Base-by-base conservation (phyloP, 2,113 vertebrate genomes). In the Steatornis caripensis region DNA sequence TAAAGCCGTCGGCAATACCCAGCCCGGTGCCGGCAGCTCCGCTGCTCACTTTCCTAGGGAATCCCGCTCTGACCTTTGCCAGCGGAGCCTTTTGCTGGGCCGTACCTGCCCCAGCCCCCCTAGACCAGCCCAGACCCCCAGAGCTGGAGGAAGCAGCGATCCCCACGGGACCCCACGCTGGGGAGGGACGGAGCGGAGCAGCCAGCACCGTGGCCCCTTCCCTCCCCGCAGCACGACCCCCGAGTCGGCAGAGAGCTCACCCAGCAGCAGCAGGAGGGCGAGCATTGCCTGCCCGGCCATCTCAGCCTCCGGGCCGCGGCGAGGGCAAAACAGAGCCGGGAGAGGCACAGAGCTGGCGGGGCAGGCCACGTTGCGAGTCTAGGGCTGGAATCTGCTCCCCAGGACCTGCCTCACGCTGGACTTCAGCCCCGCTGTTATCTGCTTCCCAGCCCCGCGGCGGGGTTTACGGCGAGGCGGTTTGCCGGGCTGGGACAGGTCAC, bases 381-480 rank as follows among this genome's bases (percentile, higher is more conserved):
- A 5, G 11, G n/a, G 76, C 64, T 94, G 94, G 83, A 95, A 87
- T 93, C 81, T 68, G 69, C 62, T 39, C 76, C 65, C 15, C 2
- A 2, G 32, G 75, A 71, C 27, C 55, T 15, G 62, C 49, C 29
- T 10, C 1, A 3, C 0, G 2, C 6, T 97, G 97, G 97, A 97
- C 97, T 97, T 97, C 91, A 94, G 84, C 83, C 97, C 60, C 48
- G 1, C 37, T 2, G 87, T 96, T 96, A 92, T 91, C 93, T 1
- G 51, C 11, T 21, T 46, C 13, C 49, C 53, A 9, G 61, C 5
- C 37, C 15, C 11, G 18, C 49, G 36, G 75, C 1, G 2, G 21
- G 24, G 68, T 87, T 93, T 86, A 90, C 69, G 66, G 78, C 6
- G 1, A 43, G 37, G 53, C 1, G 2, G 27, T 14, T 41, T 12